phyloP scores from a whole-genome alignment of 2,888 invertebrate genomes.

The Acleris literana region DNA sequence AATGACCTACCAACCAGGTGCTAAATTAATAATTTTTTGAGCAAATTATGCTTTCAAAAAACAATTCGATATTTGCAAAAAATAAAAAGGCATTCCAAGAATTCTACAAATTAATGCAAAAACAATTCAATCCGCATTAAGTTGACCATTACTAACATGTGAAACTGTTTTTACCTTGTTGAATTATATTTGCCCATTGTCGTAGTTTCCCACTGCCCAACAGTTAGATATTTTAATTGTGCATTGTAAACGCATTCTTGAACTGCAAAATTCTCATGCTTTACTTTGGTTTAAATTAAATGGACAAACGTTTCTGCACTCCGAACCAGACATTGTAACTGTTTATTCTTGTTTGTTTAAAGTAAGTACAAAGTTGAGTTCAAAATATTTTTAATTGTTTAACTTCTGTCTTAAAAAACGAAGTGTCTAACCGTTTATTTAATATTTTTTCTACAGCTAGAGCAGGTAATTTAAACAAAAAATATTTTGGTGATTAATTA shows the following conservation, averaged over 20 bases:
- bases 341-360: slow-evolving; percentile 21
- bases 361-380: slow-evolving; percentile 25
- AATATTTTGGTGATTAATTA: too few relatives aligned
- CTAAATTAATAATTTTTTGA: too few relatives aligned
- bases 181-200: slow-evolving; percentile 65
- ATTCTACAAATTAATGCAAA: neutral
- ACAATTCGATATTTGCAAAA: too few relatives aligned
- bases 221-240: slow-evolving; percentile 72
- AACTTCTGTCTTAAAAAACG: too few relatives aligned
- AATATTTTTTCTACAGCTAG: too few relatives aligned
- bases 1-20: too few relatives aligned
- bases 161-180: slow-evolving; percentile 66
- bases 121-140: slow-evolving; percentile 18
- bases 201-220: slow-evolving; percentile 72
- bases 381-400: neutral
- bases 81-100: too few relatives aligned
- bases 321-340: slow-evolving; percentile 39
- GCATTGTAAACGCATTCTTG: slow-evolving; percentile 69
- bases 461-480: too few relatives aligned
- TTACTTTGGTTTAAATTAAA: slow-evolving; percentile 66
- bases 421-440: too few relatives aligned
- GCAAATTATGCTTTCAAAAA: too few relatives aligned
- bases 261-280: slow-evolving; percentile 66
- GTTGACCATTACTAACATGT: slow-evolving; percentile 54
- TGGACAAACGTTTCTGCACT: slow-evolving; percentile 62